Base-by-base conservation (phyloP, 2,797 vertebrate genomes). In the Oryzias sinensis region DNA sequence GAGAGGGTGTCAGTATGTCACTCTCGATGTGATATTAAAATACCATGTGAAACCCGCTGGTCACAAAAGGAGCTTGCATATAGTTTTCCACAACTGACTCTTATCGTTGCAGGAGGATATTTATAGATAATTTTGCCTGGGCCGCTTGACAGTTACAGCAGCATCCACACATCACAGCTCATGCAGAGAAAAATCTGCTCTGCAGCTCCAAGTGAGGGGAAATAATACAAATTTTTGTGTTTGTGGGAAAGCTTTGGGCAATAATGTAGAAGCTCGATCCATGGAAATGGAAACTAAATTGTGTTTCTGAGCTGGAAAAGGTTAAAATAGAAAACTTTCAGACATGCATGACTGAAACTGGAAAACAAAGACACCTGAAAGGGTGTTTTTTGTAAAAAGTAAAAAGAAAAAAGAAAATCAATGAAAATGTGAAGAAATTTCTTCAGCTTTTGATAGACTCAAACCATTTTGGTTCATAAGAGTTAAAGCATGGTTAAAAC, bases 101-200 rank as follows among this genome's bases (percentile, higher is more conserved):
- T 53, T 59, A 53, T 53, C 44, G 41, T 49, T 41, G 60, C 47
- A 69, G 40, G n/a, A 55, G 67, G 56, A 49, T 61, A 47, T 47
- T 22, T 66, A 65, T 56, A 70, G 14, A 49, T 18, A 52, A 42
- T 68, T 68, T 62, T 74, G 61, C 70, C 53, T 44, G 49, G 43
- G 43, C 43, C 63, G 55, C 58, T 62, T 64, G 59, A 40, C 53
- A 68, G 20, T 45, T 45, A 47, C 22, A 58, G 37, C 22, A 33
- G 53, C 18, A 0, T 76, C 64, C 74, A 79, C 81, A 81, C 68
- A 76, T 75, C 70, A 41, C 68, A 81, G 78, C 56, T 74, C 74
- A 79, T 57, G 77, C 72, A 86, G 56, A 80, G 59, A 76, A 47
- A 67, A 9, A 29, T 24, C 18, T 51, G 14, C 8, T 48, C 40